phyloP scores from a whole-genome alignment of 2,797 vertebrate species.

The Caiman crocodilus region DNA sequence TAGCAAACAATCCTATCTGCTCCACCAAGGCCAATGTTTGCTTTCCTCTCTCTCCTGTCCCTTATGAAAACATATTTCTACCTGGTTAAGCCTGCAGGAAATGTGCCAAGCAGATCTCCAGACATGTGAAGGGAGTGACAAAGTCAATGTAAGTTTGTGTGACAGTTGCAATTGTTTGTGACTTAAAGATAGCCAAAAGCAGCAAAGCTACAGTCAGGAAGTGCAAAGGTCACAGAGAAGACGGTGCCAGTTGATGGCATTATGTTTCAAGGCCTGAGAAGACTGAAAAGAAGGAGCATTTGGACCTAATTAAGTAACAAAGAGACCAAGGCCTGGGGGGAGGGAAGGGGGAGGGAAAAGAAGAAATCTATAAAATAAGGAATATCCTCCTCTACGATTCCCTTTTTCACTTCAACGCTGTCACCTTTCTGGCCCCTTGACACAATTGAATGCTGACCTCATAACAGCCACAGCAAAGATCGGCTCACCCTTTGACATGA shows the following conservation, averaged over 20 bases:
- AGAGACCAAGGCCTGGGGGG: conserved; percentile 5
- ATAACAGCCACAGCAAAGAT: neutral
- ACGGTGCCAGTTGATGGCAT: conserved; percentile 53
- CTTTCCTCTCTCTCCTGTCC: neutral
- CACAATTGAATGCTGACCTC: neutral
- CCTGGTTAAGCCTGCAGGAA: conserved; percentile 8
- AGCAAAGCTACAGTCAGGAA: conserved; percentile 47
- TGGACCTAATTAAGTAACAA: conserved; percentile 70
- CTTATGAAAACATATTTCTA: conserved; percentile 10
- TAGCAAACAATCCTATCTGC: neutral
- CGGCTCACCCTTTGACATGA: neutral
- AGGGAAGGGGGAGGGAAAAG: neutral
- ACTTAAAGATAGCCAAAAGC: conserved; percentile 70
- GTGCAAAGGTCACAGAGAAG: conserved; percentile 66
- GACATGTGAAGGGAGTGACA: conserved; percentile 48
- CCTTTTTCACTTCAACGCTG: neutral
- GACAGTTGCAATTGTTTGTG: conserved; percentile 73
- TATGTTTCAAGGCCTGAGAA: conserved; percentile 64
- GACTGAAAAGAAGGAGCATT: conserved; percentile 54
- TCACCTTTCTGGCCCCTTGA: neutral
- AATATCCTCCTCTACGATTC: conserved; percentile 30
- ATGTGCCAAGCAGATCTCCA: conserved; percentile 50
- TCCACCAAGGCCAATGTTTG: neutral
- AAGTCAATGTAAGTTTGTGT: conserved; percentile 70
- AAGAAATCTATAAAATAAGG: conserved; percentile 45